Base-by-base conservation (phyloP, 2,888 invertebrate genomes). In the Ormia ochracea region DNA sequence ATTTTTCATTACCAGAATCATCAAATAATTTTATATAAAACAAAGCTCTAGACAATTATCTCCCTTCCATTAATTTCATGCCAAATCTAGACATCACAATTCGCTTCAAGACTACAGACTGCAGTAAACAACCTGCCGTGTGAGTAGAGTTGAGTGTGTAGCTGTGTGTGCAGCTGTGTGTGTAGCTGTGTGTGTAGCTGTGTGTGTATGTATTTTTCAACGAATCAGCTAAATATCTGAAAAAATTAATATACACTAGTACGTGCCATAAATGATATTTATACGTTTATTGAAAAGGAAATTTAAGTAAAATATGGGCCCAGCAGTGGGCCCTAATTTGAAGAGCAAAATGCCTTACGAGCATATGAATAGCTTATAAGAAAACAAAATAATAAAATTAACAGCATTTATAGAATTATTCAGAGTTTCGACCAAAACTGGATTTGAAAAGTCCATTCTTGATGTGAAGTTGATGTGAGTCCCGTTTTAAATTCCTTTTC, bases 91-190 rank as follows among this genome's bases (percentile, higher is more conserved):
- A 63, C 45, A 36, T 50, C 4, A 58, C 38, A 52, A 56, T 50
- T 48, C 28, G 28, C 19, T 41, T 38, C 10, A 48, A 63, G 17
- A 70, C 19, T 31, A 21, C 21, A 28, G 58, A 56, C n/a, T 48
- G 26, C 7, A 48, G 63, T 33, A 77, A 59, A 69, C 52, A 56
- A n/a, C n/a, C n/a, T n/a, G n/a, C n/a, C n/a, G n/a, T n/a, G n/a
- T n/a, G n/a, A n/a, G n/a, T n/a, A n/a, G n/a, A n/a, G n/a, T n/a
- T n/a, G n/a, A n/a, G n/a, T n/a, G n/a, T n/a, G n/a, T n/a, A n/a
- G n/a, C n/a, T n/a, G n/a, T n/a, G n/a, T n/a, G n/a, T n/a, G n/a
- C n/a, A n/a, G n/a, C n/a, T n/a, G n/a, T n/a, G n/a, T n/a, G n/a
- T n/a, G n/a, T n/a, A n/a, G n/a, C n/a, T n/a, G n/a, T n/a, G n/a